phyloP scores from a whole-genome alignment of 2,888 invertebrate species.

The Leptopilina myrica region DNA sequence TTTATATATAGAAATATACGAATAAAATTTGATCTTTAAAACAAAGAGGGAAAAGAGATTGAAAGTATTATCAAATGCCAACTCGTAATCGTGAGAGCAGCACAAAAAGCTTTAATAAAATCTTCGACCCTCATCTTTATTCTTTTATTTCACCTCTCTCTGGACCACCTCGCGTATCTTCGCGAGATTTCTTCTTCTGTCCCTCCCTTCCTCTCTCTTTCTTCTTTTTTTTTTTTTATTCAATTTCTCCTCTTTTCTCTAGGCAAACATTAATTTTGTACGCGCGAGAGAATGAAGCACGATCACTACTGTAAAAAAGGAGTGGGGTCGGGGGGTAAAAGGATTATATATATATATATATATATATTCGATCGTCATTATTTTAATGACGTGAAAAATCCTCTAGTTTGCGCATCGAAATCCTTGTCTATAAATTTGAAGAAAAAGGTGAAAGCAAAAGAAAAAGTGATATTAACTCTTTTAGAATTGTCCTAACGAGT shows the following conservation, averaged over 20 bases:
- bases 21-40: background rate
- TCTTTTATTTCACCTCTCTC: slow-evolving; percentile 15
- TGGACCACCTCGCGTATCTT: slow-evolving; percentile 2
- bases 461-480: slow-evolving; percentile 7
- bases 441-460: background rate
- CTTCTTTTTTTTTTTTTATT: background rate
- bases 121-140: slow-evolving; percentile 5
- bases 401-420: slow-evolving; percentile 22
- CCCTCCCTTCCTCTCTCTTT: background rate
- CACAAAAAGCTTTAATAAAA: slow-evolving; percentile 21
- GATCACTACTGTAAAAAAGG: background rate
- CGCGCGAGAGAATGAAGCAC: slow-evolving; percentile 14
- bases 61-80: background rate
- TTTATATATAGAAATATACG: no score
- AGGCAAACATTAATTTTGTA: slow-evolving; percentile 33
- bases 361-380: slow-evolving; percentile 15
- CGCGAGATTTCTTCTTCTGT: slow-evolving; percentile 7
- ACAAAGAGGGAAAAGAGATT: background rate
- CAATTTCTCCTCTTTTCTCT: slow-evolving; percentile 9
- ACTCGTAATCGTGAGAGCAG: background rate
- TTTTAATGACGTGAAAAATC: slow-evolving; percentile 14
- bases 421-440: background rate
- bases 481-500: slow-evolving; percentile 10
- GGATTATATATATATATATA: background rate
- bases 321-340: background rate